Conservation (phyloP, 2,113 vertebrate species). For the Triplophysa tibetana region DNA sequence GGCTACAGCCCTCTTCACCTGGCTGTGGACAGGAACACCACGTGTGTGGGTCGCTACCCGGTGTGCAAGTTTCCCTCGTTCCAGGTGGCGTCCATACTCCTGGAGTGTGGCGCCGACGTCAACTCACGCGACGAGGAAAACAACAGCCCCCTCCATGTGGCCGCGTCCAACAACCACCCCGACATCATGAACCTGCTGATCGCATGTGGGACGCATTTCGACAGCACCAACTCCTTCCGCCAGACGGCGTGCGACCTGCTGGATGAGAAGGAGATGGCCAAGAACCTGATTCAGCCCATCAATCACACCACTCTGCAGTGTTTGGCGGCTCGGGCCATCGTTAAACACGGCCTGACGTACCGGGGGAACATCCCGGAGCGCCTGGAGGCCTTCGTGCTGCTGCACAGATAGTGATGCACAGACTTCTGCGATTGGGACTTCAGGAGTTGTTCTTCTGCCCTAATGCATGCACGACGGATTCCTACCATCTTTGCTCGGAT, state of each 20-base stretch:
- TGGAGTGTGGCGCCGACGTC: constrained; percentile 94
- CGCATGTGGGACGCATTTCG: constrained; percentile 93
- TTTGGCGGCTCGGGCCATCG: constrained; percentile 92
- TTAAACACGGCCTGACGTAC: constrained; percentile 86
- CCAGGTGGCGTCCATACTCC: constrained; percentile 89
- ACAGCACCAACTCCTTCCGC: constrained; percentile 90
- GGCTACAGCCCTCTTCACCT: constrained; percentile 96
- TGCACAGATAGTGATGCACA: constrained; percentile 87
- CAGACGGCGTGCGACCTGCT: constrained; percentile 95
- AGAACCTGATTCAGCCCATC: constrained; percentile 95
- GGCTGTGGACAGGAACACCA: constrained; percentile 94
- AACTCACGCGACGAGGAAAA: constrained; percentile 91
- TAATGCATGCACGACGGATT: constrained; percentile 40
- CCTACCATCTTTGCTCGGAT: constrained; percentile 14
- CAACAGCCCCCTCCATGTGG: constrained; percentile 93
- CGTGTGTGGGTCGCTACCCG: constrained; percentile 94
- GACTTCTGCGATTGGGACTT: background rate
- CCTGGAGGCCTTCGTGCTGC: constrained; percentile 92
- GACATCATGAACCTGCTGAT: constrained; percentile 98
- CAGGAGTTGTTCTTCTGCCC: no score
- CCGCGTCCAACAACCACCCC: constrained; percentile 94
- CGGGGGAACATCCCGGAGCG: constrained; percentile 92
- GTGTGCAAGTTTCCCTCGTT: constrained; percentile 98
- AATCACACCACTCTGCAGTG: constrained; percentile 98
- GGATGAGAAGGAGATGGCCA: constrained; percentile 94